phyloP scores from a whole-genome alignment of 2,113 vertebrate genomes.

The Pelodiscus sinensis region DNA sequence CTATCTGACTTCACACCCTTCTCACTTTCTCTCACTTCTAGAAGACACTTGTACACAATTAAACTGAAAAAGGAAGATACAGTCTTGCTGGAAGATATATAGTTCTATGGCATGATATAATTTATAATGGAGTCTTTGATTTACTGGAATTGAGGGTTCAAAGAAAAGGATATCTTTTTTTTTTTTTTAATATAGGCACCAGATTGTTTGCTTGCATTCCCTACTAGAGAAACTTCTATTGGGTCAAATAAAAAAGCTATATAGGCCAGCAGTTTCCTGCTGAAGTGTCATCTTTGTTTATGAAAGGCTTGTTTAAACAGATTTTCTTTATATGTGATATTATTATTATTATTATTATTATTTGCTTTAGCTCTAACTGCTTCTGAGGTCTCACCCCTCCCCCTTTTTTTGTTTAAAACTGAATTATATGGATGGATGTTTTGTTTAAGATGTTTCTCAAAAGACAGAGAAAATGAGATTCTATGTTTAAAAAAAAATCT shows the following conservation, averaged over 20 bases:
- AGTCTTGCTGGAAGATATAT: background rate
- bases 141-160: background rate
- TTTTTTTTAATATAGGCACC: background rate
- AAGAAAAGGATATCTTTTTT: background rate
- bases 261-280: background rate
- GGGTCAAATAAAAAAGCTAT: slow-evolving; percentile 18
- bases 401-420: background rate
- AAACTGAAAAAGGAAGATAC: background rate
- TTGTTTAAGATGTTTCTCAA: slow-evolving; percentile 10
- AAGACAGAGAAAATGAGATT: background rate
- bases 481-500: background rate
- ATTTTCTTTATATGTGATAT: slow-evolving; percentile 18
- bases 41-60: background rate
- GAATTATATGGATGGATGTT: slow-evolving; percentile 3
- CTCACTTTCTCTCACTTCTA: too few relatives aligned
- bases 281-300: background rate
- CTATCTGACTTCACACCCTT: too few relatives aligned
- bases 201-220: background rate
- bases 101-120: background rate
- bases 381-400: background rate
- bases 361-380: slow-evolving; percentile 22
- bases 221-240: background rate
- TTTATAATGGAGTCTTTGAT: background rate
- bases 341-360: too few relatives aligned
- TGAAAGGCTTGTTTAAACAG: background rate